Evolutionary conservation across 2,888 invertebrate genomes (phyloP), one percentile per base, ranked within the genome.

Genomic region (Pecten maximus): DNA sequence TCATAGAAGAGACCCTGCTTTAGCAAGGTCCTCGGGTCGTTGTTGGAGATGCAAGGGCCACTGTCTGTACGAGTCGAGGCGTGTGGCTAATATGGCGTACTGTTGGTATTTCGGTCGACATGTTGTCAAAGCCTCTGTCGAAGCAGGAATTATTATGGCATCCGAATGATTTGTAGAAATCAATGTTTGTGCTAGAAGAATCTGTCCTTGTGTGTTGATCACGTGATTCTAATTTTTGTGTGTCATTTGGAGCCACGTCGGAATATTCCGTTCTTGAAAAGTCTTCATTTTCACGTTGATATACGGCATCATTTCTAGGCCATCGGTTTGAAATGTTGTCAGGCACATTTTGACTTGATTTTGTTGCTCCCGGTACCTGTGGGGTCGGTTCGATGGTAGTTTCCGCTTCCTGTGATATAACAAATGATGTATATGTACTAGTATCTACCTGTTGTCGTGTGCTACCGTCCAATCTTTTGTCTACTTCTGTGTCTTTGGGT

Each of bases 1-100:
- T 98, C 98, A 95, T 99, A 99, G 96, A 98, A 99, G 97, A 99
- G 99, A 39, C 99, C n/a, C 99, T 87, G 99, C 99, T 93, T 98
- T 98, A n/a, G 98, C 98, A 89, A 99, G 97, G 90, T 98, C 97
- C 90, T 98, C 97, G 0, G 98, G 98, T 93, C 98, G 98, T 95
- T 98, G 98, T 92, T 98, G 98, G 97, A 98, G 97, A 89, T 98
- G 97, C 89, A 98, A 97, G 0, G 99, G 98, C 99, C 99, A 99
- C 19, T 91, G 90, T 35, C 88, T 91, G 88, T 91, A 95, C n/a
- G 93, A 93, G 10, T 87, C 88, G 16, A 93, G 50, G 16, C 95
- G 89, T n/a, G 90, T 89, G 23, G 91, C 50, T 60, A 91, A 90
- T 12, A 91, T 40, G 12, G 92, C 91, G 90, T 92, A 94, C 16